These are phyloP conservation scores for Cheilosia impressa DNA, from an alignment of 2,888 invertebrate species.

Conservation along the genomic window DNA sequence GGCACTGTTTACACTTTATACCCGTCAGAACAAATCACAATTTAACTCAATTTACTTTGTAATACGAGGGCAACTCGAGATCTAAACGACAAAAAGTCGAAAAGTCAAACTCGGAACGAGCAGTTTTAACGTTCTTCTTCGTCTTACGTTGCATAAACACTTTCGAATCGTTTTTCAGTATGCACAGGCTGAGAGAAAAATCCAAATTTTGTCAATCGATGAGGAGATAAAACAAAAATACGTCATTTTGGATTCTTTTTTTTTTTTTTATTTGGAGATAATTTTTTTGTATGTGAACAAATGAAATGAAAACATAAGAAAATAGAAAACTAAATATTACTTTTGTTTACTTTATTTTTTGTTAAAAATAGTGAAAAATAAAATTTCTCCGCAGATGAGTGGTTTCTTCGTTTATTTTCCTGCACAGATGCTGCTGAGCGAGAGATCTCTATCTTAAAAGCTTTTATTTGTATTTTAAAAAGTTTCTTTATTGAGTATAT, in stretches of 20 bases:
- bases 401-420: conserved; percentile 50
- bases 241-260: conserved; percentile 63
- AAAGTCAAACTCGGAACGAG: background rate
- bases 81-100: conserved; percentile 30
- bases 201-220: conserved; percentile 50
- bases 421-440: conserved; percentile 20
- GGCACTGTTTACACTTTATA: background rate
- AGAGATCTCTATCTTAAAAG: conserved; percentile 33
- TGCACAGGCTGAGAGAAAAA: conserved; percentile 30
- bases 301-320: conserved; percentile 65
- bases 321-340: conserved; percentile 34
- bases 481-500: conserved; percentile 56
- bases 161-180: conserved; percentile 1
- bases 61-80: background rate
- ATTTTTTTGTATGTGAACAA: conserved; percentile 59
- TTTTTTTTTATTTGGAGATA: conserved; percentile 60
- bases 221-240: conserved; percentile 63
- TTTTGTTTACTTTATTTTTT: conserved; percentile 24
- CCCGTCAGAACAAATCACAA: too few relatives aligned
- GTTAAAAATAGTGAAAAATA: conserved; percentile 67
- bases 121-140: conserved; percentile 22
- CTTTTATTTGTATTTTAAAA: conserved; percentile 16
- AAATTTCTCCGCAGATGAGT: conserved; percentile 23
- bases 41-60: too few relatives aligned
- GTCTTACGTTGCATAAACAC: background rate